These are phyloP conservation scores for Paraescarpia echinospica DNA, from an alignment of 1,140 invertebrate species.

Conservation along the genomic window DNA sequence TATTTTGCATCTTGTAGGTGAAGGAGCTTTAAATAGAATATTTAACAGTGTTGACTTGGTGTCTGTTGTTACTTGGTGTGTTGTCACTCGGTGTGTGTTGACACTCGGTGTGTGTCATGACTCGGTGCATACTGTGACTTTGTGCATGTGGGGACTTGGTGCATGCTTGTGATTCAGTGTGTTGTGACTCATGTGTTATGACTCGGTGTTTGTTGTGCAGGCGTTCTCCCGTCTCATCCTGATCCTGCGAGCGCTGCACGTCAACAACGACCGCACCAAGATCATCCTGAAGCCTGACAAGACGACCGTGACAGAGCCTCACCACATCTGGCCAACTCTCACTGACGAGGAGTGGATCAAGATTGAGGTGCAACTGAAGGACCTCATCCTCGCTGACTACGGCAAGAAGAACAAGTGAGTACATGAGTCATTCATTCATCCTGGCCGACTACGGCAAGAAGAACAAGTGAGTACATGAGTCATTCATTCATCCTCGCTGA, in stretches of 20 bases:
- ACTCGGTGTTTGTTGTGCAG: constrained; percentile 50
- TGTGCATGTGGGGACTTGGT: not conserved
- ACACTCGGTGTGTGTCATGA: not conserved
- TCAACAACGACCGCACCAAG: constrained; percentile 98
- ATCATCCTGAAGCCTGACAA: constrained; percentile 98
- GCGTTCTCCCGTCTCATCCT: constrained; percentile 97
- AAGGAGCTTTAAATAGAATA: no score
- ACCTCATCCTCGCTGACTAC: constrained; percentile 97
- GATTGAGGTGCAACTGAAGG: constrained; percentile 92
- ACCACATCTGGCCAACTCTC: constrained; percentile 99
- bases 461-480: constrained; percentile 86
- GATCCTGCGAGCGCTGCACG: constrained; percentile 94
- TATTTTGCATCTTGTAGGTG: no score
- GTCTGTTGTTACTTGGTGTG: no score
- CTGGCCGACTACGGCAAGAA: constrained; percentile 99
- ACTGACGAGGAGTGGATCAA: constrained; percentile 99
- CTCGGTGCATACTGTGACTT: not conserved
- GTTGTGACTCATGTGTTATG: constrained; percentile 63
- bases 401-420: constrained; percentile 97
- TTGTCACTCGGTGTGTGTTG: not conserved
- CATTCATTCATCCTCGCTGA: constrained; percentile 98
- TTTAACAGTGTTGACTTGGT: not conserved
- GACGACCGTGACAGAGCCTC: constrained; percentile 96
- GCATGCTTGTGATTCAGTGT: constrained; percentile 88
- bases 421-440: no score